These are phyloP conservation scores for Ceryle rudis DNA, from an alignment of 2,797 vertebrate genomes.

Conservation along the genomic window DNA sequence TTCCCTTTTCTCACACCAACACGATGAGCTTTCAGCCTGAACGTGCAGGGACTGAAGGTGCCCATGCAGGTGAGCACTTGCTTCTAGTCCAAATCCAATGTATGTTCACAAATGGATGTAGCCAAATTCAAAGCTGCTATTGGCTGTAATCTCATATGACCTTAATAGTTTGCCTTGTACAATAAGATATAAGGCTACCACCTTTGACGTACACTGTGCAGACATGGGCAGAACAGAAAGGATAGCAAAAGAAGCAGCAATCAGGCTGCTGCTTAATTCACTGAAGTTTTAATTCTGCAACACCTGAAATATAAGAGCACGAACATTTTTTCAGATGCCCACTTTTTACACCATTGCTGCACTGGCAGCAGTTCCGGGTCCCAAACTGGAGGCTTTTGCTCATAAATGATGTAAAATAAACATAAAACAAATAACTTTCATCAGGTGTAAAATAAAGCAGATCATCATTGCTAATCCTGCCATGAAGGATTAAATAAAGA, in stretches of 20 bases:
- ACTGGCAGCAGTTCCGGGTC: background rate
- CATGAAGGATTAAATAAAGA: background rate
- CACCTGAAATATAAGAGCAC: background rate
- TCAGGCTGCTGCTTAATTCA: background rate
- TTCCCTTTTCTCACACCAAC: background rate
- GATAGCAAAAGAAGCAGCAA: background rate
- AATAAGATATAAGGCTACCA: background rate
- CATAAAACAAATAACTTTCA: background rate
- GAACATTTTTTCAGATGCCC: background rate
- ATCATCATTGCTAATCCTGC: background rate
- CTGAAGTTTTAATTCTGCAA: background rate
- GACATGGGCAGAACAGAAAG: accelerated
- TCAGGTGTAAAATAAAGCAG: background rate
- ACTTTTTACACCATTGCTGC: background rate
- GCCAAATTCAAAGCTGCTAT: background rate
- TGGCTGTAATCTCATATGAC: background rate
- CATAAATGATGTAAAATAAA: background rate
- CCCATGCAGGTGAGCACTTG: background rate
- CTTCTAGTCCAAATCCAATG: background rate
- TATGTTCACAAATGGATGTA: background rate
- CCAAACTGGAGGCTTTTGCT: background rate
- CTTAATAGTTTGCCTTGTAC: background rate
- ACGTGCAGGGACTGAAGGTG: background rate
- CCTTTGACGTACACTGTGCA: background rate
- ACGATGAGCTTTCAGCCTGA: background rate